These are phyloP conservation scores for Osmerus eperlanus DNA, from an alignment of 2,113 vertebrate species.

Conservation along the genomic window DNA sequence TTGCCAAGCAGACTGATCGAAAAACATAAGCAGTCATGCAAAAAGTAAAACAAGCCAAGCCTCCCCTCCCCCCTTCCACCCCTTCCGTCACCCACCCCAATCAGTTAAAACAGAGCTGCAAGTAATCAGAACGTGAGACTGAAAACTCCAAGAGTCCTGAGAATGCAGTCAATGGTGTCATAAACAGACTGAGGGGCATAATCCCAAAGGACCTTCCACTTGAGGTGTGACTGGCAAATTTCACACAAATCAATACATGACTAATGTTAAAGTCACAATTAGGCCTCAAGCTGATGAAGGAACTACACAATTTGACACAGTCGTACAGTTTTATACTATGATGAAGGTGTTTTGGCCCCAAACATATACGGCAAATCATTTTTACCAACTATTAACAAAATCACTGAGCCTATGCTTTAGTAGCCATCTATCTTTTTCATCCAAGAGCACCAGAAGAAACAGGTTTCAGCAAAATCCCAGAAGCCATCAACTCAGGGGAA, in stretches of 20 bases:
- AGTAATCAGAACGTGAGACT: slow-evolving; percentile 26
- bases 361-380: too few relatives aligned
- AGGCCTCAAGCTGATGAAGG: too few relatives aligned
- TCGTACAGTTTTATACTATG: too few relatives aligned
- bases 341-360: too few relatives aligned
- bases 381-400: slow-evolving; percentile 24
- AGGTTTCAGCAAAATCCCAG: slow-evolving; percentile 28
- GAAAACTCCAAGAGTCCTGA: background rate
- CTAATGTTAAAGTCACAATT: too few relatives aligned
- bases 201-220: background rate
- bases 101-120: slow-evolving; percentile 22
- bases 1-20: slow-evolving; percentile 77
- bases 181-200: background rate
- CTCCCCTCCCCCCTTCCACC: background rate
- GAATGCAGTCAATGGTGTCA: background rate
- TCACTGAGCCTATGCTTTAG: slow-evolving; percentile 7
- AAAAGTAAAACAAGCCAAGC: slow-evolving; percentile 57
- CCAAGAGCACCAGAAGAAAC: slow-evolving; percentile 27
- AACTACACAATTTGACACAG: too few relatives aligned
- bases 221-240: too few relatives aligned
- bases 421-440: slow-evolving; percentile 16
- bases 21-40: slow-evolving; percentile 82
- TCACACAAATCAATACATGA: too few relatives aligned
- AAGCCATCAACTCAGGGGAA: background rate
- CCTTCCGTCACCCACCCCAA: background rate